Evolutionary conservation across 1,140 invertebrate genomes (phyloP).

Genomic region (Euura saliciscinereae): DNA sequence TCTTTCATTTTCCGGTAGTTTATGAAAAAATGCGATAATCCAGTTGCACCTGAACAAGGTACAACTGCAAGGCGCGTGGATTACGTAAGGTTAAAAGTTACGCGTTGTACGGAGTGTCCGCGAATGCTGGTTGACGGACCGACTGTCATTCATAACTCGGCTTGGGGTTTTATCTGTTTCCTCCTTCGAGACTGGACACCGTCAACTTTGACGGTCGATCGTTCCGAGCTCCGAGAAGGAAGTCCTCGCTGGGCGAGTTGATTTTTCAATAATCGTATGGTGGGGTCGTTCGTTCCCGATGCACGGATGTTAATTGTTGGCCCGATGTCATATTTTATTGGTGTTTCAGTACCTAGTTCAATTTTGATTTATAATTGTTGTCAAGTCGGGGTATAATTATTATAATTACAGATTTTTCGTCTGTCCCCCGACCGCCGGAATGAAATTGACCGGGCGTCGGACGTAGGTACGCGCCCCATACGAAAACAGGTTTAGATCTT

Average conservation of each 20-base stretch:
- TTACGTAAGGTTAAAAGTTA: slow-evolving; percentile 21
- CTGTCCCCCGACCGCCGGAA: slow-evolving; percentile 10
- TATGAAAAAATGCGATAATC: slow-evolving; percentile 6
- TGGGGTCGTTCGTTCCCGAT: not conserved
- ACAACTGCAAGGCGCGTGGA: not conserved
- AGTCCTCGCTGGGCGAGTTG: slow-evolving; percentile 15
- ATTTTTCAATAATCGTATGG: no score
- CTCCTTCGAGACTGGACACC: slow-evolving; percentile 24
- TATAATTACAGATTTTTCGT: slow-evolving; percentile 46
- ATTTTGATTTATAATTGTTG: slow-evolving; percentile 56
- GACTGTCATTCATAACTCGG: slow-evolving; percentile 27
- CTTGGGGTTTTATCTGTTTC: slow-evolving; percentile 23
- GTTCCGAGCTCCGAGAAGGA: slow-evolving; percentile 13
- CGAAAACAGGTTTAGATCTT: not conserved
- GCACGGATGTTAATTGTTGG: slow-evolving; percentile 24
- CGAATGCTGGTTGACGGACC: slow-evolving; percentile 13
- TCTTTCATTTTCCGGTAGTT: no score
- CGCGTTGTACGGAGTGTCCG: not conserved
- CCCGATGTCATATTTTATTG: slow-evolving; percentile 38
- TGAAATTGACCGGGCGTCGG: slow-evolving; percentile 4
- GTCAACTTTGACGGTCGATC: not conserved
- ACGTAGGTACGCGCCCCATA: not conserved
- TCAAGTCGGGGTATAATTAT: slow-evolving; percentile 47
- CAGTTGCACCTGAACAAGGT: slow-evolving; percentile 15
- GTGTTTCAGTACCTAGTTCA: slow-evolving; percentile 52